Conservation (phyloP, 2,888 invertebrate genomes). For the Ormyrus rosae region DNA sequence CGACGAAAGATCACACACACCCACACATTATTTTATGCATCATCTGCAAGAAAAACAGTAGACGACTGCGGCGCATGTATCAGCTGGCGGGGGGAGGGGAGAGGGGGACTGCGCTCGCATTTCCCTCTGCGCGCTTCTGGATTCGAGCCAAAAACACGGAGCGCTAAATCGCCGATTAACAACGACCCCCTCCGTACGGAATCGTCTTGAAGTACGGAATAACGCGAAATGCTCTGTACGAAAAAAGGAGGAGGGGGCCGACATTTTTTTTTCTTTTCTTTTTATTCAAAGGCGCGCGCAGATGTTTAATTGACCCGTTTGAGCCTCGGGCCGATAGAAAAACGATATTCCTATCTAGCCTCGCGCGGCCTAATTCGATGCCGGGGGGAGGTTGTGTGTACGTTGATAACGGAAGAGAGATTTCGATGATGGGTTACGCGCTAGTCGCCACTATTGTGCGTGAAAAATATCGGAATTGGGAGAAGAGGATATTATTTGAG, state of each 20-base stretch:
- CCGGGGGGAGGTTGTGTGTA: too few relatives aligned
- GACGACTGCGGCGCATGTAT: too few relatives aligned
- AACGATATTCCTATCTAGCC: slow-evolving; percentile 23
- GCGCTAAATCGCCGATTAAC: slow-evolving; percentile 57
- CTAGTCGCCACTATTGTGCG: too few relatives aligned
- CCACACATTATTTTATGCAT: slow-evolving; percentile 34
- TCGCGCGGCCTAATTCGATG: slow-evolving; percentile 4
- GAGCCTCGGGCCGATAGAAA: slow-evolving; percentile 4
- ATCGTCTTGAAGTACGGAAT: slow-evolving; percentile 51
- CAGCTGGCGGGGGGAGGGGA: not conserved
- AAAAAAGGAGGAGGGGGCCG: too few relatives aligned
- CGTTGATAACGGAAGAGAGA: too few relatives aligned
- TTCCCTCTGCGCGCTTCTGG: slow-evolving; percentile 27
- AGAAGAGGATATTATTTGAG: not conserved
- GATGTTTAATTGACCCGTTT: slow-evolving; percentile 33
- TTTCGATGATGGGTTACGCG: too few relatives aligned
- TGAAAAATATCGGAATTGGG: too few relatives aligned
- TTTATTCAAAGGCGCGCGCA: not conserved
- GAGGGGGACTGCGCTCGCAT: not conserved
- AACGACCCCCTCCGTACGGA: slow-evolving; percentile 24
- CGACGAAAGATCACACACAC: slow-evolving; percentile 7
- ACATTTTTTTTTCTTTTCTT: too few relatives aligned
- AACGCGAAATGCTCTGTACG: not conserved
- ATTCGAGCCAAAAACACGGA: slow-evolving; percentile 36
- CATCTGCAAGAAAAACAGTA: slow-evolving; percentile 28